These are phyloP conservation scores for Macaca nemestrina DNA, from an alignment of 2,113 vertebrate genomes.

Conservation along the genomic window DNA sequence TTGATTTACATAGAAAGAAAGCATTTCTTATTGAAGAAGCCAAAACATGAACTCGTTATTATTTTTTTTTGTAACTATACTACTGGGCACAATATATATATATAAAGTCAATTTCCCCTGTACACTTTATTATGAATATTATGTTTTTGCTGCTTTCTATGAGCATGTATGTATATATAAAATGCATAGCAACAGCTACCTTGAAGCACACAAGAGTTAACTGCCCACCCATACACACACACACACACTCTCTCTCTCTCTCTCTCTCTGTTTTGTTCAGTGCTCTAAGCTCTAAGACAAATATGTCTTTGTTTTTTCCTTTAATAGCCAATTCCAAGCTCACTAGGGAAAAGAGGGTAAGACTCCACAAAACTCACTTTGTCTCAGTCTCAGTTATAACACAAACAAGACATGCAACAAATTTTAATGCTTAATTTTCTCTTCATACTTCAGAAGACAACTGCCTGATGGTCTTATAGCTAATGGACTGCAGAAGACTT, in stretches of 20 bases:
- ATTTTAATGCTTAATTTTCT: slow-evolving; percentile 73
- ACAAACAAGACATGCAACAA: slow-evolving; percentile 57
- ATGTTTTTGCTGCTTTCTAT: not conserved
- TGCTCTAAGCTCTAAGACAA: slow-evolving; percentile 84
- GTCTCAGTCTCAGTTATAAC: slow-evolving; percentile 73
- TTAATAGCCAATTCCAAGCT: slow-evolving; percentile 88
- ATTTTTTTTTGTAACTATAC: slow-evolving; percentile 41
- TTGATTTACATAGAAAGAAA: slow-evolving; percentile 68
- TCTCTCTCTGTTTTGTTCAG: slow-evolving; percentile 87
- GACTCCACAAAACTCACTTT: slow-evolving; percentile 79
- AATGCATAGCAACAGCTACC: slow-evolving; percentile 47
- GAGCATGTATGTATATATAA: not conserved
- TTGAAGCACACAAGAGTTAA: slow-evolving; percentile 72
- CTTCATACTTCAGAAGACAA: slow-evolving; percentile 79
- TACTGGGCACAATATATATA: slow-evolving; percentile 46
- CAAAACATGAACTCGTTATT: slow-evolving; percentile 65
- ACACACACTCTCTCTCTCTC: rapidly evolving
- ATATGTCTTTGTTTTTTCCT: slow-evolving; percentile 84
- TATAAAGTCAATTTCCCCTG: slow-evolving; percentile 68
- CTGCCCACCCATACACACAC: slow-evolving; percentile 72
- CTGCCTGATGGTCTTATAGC: slow-evolving; percentile 63
- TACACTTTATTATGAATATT: slow-evolving; percentile 34
- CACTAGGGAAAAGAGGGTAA: slow-evolving; percentile 75
- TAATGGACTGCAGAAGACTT: slow-evolving; percentile 9
- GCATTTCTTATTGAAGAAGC: slow-evolving; percentile 71